Percentiles rank a stretch among this genome's conserved stretches.
Conservation (phyloP, 2,888 invertebrate genomes). For the Thereva nobilitata region DNA sequence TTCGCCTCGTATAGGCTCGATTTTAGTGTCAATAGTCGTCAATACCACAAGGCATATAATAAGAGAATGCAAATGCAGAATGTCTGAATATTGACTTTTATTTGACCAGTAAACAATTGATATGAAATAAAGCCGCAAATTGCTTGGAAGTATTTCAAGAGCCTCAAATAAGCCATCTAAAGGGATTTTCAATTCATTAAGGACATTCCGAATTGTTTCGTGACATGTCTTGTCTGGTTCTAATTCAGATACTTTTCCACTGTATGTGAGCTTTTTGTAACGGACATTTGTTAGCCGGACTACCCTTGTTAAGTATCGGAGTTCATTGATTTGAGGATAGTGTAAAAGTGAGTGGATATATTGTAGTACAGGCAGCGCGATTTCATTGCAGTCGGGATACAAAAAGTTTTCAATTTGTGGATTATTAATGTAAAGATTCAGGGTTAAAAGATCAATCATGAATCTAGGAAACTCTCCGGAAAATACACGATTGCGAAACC, state of each 20-base stretch:
- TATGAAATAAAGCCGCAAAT: constrained; percentile 52
- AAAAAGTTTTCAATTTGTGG: constrained; percentile 74
- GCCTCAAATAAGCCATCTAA: constrained; percentile 47
- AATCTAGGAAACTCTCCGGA: constrained; percentile 66
- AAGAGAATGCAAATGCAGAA: constrained; percentile 51
- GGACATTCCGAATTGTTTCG: constrained; percentile 48
- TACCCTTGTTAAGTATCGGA: constrained; percentile 53
- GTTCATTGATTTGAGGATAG: constrained; percentile 46
- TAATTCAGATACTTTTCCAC: constrained; percentile 41
- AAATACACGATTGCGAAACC: constrained; percentile 69
- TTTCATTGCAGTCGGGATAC: constrained; percentile 64
- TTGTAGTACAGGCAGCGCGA: constrained; percentile 66
- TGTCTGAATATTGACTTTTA: constrained; percentile 50
- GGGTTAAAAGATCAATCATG: constrained; percentile 71
- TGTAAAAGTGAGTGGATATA: constrained; percentile 62
- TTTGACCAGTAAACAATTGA: constrained; percentile 55
- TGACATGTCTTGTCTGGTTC: constrained; percentile 48
- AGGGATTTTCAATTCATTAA: constrained; percentile 45
- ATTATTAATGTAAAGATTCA: constrained; percentile 66
- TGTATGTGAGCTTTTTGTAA: constrained; percentile 5
- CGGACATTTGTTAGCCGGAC: constrained; percentile 51
- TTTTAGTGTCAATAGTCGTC: constrained; percentile 52
- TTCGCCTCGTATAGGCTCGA: constrained; percentile 52
- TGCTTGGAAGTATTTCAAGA: constrained; percentile 48
- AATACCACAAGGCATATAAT: constrained; percentile 52